Evolutionary conservation across 1,140 invertebrate species (phyloP).

Genomic region (Drosophila oshimai): DNA sequence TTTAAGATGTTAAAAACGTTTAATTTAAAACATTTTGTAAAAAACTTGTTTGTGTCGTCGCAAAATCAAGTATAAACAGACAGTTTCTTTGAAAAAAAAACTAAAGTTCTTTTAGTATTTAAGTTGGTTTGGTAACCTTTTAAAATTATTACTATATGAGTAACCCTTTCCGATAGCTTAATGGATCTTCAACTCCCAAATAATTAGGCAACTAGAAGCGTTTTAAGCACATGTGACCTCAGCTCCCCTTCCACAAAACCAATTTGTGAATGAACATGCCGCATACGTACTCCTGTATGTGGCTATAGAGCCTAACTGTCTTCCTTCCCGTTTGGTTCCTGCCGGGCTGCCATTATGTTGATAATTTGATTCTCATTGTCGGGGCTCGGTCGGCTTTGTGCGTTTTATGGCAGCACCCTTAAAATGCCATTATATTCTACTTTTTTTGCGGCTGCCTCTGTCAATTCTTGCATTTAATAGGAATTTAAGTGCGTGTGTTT

Average conservation of each 20-base stretch:
- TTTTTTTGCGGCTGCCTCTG: slow-evolving; percentile 25
- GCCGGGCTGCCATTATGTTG: slow-evolving; percentile 28
- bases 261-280: slow-evolving; percentile 43
- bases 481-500: slow-evolving; percentile 43
- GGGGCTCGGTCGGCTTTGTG: slow-evolving; percentile 6
- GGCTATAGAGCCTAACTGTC: background rate
- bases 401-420: slow-evolving; percentile 10
- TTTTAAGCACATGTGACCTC: slow-evolving; percentile 4
- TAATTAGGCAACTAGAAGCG: slow-evolving; percentile 33
- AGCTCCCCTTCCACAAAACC: slow-evolving; percentile 1
- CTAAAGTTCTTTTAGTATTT: no score
- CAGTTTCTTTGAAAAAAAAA: no score
- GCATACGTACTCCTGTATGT: background rate
- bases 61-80: no score
- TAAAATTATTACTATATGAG: background rate
- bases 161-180: background rate
- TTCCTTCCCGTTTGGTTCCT: background rate
- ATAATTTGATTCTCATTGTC: slow-evolving; percentile 47
- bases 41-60: no score
- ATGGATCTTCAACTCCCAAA: background rate
- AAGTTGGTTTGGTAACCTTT: no score
- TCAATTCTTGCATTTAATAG: slow-evolving; percentile 31
- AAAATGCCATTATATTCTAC: slow-evolving; percentile 38
- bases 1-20: no score
- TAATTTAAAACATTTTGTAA: no score